Evolutionary conservation across 2,113 vertebrate species (phyloP).

Genomic region (Lepus europaeus): DNA sequence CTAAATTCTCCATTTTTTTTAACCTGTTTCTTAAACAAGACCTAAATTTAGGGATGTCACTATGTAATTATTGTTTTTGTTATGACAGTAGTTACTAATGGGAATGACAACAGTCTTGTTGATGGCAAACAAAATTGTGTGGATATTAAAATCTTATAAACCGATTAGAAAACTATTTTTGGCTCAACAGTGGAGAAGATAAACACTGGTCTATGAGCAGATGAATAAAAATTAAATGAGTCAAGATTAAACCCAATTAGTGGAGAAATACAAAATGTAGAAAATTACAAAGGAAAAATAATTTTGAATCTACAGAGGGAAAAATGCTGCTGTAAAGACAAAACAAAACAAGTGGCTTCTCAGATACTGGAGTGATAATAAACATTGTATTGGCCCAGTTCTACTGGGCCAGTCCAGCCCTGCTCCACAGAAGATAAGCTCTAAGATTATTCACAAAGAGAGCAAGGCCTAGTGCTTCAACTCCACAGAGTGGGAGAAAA

Average conservation of each 20-base stretch:
- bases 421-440: background rate
- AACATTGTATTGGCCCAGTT: background rate
- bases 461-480: background rate
- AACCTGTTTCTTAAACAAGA: constrained; percentile 46
- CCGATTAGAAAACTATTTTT: constrained; percentile 24
- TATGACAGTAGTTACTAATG: constrained; percentile 14
- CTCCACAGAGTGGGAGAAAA: background rate
- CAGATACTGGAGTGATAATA: constrained; percentile 18
- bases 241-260: constrained; percentile 45
- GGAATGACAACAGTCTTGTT: constrained; percentile 19
- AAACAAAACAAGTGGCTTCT: background rate
- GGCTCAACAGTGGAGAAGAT: constrained; percentile 44
- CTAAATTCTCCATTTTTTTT: constrained; percentile 29
- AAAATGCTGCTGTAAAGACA: background rate
- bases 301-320: constrained; percentile 44
- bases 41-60: background rate
- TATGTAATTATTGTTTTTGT: constrained; percentile 32
- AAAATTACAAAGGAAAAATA: constrained; percentile 57
- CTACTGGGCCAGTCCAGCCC: background rate
- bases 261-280: background rate
- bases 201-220: constrained; percentile 45
- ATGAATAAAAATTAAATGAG: constrained; percentile 34
- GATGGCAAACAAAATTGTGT: constrained; percentile 27
- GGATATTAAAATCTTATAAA: constrained; percentile 33
- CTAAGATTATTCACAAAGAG: background rate